These are phyloP conservation scores for Paraplagusia blochii DNA, from an alignment of 2,113 vertebrate genomes.

Conservation along the genomic window DNA sequence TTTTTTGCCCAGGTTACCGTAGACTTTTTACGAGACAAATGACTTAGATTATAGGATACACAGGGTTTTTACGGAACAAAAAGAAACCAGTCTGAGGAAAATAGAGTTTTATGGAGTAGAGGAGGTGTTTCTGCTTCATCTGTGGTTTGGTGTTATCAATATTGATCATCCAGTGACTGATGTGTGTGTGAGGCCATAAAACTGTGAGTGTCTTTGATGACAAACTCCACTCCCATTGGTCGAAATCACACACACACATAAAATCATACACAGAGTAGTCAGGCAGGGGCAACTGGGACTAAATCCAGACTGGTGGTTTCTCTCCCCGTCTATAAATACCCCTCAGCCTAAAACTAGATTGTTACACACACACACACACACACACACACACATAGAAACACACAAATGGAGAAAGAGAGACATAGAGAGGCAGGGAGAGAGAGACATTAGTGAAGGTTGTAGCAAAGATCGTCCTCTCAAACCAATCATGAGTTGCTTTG, in stretches of 20 bases:
- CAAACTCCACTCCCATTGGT: too few relatives aligned
- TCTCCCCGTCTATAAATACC: conserved; percentile 71
- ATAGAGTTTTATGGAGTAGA: too few relatives aligned
- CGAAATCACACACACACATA: conserved; percentile 10
- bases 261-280: conserved; percentile 26
- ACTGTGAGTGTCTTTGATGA: too few relatives aligned
- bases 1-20: too few relatives aligned
- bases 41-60: too few relatives aligned
- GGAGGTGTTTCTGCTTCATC: too few relatives aligned
- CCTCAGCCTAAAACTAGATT: conserved; percentile 44
- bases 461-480: conserved; percentile 32
- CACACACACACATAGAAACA: conserved; percentile 1
- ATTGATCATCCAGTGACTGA: too few relatives aligned
- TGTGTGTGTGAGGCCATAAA: too few relatives aligned
- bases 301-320: conserved; percentile 73
- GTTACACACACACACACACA: conserved; percentile 1
- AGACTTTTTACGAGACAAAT: too few relatives aligned
- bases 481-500: conserved; percentile 1
- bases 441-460: conserved; percentile 7
- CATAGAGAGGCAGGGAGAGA: background rate
- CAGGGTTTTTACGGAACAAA: too few relatives aligned
- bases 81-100: too few relatives aligned
- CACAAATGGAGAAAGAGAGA: background rate
- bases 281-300: conserved; percentile 58
- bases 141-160: too few relatives aligned